These are phyloP conservation scores for Psittacula derbiana DNA, from an alignment of 2,797 vertebrate species.

Conservation along the genomic window DNA sequence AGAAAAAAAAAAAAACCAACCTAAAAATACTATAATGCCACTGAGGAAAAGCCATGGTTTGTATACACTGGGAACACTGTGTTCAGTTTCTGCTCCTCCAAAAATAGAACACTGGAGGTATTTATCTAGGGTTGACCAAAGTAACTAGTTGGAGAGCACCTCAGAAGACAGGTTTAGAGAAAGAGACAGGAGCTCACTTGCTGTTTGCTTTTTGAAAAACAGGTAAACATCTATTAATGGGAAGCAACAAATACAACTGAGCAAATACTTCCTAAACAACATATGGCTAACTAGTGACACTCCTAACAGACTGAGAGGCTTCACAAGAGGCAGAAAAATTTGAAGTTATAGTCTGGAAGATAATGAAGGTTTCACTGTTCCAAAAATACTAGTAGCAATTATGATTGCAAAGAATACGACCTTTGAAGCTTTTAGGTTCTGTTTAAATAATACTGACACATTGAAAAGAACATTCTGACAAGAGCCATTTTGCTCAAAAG, in stretches of 20 bases:
- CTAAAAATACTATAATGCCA: not conserved
- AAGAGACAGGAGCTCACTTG: not conserved
- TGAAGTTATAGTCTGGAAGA: not conserved
- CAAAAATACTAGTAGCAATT: not conserved
- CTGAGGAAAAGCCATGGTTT: not conserved
- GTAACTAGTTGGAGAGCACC: not conserved
- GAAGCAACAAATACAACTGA: not conserved
- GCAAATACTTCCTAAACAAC: not conserved
- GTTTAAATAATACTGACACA: conserved; percentile 8
- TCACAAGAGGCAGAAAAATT: not conserved
- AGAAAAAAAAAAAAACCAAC: not conserved
- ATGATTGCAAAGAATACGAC: not conserved
- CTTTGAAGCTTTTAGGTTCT: not conserved
- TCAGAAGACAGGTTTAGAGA: not conserved
- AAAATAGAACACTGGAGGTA: not conserved
- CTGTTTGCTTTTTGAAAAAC: not conserved
- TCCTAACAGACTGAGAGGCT: not conserved
- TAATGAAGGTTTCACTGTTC: not conserved
- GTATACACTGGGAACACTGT: not conserved
- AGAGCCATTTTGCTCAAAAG: conserved; percentile 14
- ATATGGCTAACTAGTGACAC: not conserved
- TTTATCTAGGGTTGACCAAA: not conserved
- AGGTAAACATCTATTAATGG: not conserved
- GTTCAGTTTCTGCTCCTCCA: not conserved
- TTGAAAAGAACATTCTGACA: not conserved